Base-by-base conservation (phyloP, 2,113 vertebrate species). In the Trachemys scripta region DNA sequence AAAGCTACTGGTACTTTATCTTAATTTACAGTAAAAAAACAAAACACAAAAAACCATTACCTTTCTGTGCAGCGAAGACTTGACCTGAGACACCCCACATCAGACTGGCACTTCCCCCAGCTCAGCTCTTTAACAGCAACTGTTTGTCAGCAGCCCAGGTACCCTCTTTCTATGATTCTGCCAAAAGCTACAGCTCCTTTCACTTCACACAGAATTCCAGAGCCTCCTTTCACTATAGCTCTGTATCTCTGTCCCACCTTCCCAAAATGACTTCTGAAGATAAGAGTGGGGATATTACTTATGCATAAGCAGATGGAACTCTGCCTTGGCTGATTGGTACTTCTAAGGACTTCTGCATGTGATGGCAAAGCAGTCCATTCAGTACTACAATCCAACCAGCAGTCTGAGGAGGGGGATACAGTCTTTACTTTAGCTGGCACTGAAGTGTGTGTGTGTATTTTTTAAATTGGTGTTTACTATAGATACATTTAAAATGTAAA, bases 291-390 rank as follows among this genome's bases (percentile, higher is more conserved):
- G 29, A 8, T 31, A 12, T 14, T 84, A 22, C 14, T 62, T 69
- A 16, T 3, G 57, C 2, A 3, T 31, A 89, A 5, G 8, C 16
- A 50, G 29, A 35, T 11, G 78, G 49, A 80, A 29, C 6, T 82
- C 27, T 59, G 11, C 80, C 2, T 5, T 72, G 75, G 45, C 20
- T 0, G 1, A 10, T 0, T 35, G 81, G 10, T 29, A 24, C 2
- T 20, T 27, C 12, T 11, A 13, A 27, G 6, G 79, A 76, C 10
- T 45, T 76, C 19, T 42, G 72, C n/a, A 76, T 76, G 42, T 24
- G 42, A 76, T 76, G n/a, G 11, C 72, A 76, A 69, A 69, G 62
- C n/a, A 76, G 38, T 20, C 10, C 38, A 76, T 45, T 45, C 72
- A 76, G 11, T 76, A 76, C 38, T 10, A 45, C 72, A 76, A 78